A percentile compares a stretch with the other conserved stretches of the same genome.
These are phyloP conservation scores for Equus quagga DNA, from an alignment of 2,113 vertebrate genomes.

Conservation along the genomic window DNA sequence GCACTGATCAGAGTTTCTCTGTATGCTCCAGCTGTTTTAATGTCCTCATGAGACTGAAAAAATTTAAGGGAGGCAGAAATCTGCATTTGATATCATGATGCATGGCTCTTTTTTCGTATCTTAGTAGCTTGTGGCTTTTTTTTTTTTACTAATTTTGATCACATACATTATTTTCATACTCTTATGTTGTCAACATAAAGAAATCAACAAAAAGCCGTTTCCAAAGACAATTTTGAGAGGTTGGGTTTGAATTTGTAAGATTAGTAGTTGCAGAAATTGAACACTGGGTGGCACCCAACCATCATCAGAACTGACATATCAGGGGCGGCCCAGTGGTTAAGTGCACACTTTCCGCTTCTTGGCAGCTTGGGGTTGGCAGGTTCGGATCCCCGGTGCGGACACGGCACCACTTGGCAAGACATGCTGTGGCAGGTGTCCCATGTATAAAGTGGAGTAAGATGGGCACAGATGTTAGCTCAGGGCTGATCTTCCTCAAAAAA, in stretches of 20 bases:
- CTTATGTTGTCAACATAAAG: conserved; percentile 58
- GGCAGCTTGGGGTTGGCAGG: no score
- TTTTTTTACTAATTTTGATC: conserved; percentile 85
- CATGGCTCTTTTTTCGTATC: conserved; percentile 67
- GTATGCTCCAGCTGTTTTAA: conserved; percentile 66
- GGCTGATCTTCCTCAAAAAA: no score
- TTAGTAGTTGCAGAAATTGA: conserved; percentile 64
- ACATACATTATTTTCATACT: conserved; percentile 71
- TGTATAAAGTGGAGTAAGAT: no score
- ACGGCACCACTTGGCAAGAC: no score
- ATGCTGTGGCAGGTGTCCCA: no score
- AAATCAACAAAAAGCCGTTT: conserved; percentile 76
- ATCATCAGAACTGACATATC: background rate
- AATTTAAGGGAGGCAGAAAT: conserved; percentile 76
- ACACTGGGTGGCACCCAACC: conserved; percentile 79
- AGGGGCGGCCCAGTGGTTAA: no score
- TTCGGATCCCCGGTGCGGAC: no score
- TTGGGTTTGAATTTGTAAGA: background rate
- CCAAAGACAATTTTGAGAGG: conserved; percentile 58
- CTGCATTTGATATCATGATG: conserved; percentile 74
- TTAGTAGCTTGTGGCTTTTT: conserved; percentile 83
- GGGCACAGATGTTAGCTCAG: no score
- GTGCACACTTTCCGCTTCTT: no score
- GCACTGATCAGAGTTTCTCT: conserved; percentile 75
- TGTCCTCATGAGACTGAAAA: conserved; percentile 75